These are phyloP conservation scores for Cacatua alba DNA, from an alignment of 2,113 vertebrate genomes.

Conservation along the genomic window DNA sequence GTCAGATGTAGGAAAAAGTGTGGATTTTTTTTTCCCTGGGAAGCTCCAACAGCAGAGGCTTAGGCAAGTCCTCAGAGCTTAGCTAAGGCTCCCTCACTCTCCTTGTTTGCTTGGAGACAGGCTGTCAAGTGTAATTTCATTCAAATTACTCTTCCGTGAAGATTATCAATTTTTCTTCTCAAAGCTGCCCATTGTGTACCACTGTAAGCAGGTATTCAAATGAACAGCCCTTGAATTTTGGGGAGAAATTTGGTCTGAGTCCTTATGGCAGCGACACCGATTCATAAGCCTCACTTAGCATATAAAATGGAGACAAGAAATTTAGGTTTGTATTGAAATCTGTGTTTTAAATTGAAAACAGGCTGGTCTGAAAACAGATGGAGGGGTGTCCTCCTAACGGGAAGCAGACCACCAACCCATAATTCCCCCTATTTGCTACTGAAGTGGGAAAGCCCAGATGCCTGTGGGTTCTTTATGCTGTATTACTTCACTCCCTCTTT, in stretches of 20 bases:
- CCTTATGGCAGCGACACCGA: slow-evolving; percentile 51
- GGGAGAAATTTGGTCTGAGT: slow-evolving; percentile 72
- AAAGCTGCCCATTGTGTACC: slow-evolving; percentile 86
- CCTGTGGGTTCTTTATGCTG: slow-evolving; percentile 76
- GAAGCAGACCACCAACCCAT: slow-evolving; percentile 75
- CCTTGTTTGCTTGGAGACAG: slow-evolving; percentile 83
- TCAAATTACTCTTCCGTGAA: slow-evolving; percentile 88
- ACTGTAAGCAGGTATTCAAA: slow-evolving; percentile 86
- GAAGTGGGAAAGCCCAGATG: slow-evolving; percentile 85
- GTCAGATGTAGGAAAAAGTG: slow-evolving; percentile 74
- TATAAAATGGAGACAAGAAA: slow-evolving; percentile 73
- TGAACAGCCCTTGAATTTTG: slow-evolving; percentile 74
- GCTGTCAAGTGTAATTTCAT: slow-evolving; percentile 93
- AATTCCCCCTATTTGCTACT: slow-evolving; percentile 77
- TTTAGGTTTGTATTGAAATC: slow-evolving; percentile 74
- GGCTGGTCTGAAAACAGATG: slow-evolving; percentile 79
- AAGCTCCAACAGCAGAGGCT: slow-evolving; percentile 79
- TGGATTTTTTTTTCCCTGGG: slow-evolving; percentile 72
- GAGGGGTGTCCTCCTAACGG: slow-evolving; percentile 76
- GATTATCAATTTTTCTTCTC: slow-evolving; percentile 90
- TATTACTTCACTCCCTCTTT: slow-evolving; percentile 61
- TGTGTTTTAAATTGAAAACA: slow-evolving; percentile 74
- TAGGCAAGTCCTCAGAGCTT: slow-evolving; percentile 79
- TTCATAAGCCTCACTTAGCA: slow-evolving; percentile 69
- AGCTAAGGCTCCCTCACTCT: slow-evolving; percentile 76